Evolutionary conservation across 2,113 vertebrate genomes (phyloP), one percentile per base, ranked within the genome.

Genomic region (Fulmarus glacialis): DNA sequence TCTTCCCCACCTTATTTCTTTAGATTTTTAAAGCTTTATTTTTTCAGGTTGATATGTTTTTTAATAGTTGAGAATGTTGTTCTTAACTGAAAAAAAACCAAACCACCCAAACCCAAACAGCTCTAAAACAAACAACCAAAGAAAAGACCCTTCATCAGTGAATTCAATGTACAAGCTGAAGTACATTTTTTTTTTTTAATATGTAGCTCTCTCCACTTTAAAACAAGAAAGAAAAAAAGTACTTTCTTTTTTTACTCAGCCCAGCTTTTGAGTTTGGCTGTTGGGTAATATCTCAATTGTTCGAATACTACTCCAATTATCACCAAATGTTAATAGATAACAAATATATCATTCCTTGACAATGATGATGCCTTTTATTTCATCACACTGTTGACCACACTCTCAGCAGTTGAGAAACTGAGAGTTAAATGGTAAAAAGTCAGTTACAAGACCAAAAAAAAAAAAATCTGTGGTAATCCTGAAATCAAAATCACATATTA

Each of bases 21-120:
- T 12, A 34, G 14, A 53, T 64, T 70, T 79, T 88, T 53, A 38
- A 87, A 53, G 2, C 9, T 79, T 26, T 55, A 1, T 29, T 90
- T 66, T 77, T 79, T 40, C 34, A 70, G 5, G 6, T 47, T 80
- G 9, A 16, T 59, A 40, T 10, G 4, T 9, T 73, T 80, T 78
- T 48, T 43, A 70, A 26, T 60, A 83, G 12, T 16, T 52, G 14
- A 92, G 27, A 21, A 38, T 29, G 6, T 40, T 77, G 23, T 32
- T 62, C 36, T 45, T 50, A 60, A 42, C 4, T 42, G 6, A n/a
- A 85, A 17, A 63, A 23, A 32, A 40, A 40, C 40, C 40, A 40
- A 40, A 40, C n/a, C 36, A 5, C 1, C 1, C 8, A 1, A 32
- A 32, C 3, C 48, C 16, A 82, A 84, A 58, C 3, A n/a, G n/a